A percentile compares a stretch with the other conserved stretches of the same genome.
Conservation (phyloP, 1,140 invertebrate genomes). For the Drosophila navojoa region DNA sequence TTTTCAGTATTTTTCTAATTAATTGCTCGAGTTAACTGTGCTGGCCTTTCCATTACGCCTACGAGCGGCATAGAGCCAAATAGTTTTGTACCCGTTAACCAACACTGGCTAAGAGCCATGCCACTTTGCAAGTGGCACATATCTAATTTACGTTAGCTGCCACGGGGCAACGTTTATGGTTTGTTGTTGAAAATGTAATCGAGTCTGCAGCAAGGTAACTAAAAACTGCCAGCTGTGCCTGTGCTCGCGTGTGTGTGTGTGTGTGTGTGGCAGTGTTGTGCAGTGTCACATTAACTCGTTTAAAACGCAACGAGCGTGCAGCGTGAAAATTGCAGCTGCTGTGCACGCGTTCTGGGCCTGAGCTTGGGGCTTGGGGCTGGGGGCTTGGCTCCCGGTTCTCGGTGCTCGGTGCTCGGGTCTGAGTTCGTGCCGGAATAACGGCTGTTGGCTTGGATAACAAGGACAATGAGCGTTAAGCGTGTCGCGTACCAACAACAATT, state of each 20-base stretch:
- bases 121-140: too few relatives aligned
- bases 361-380: neutral
- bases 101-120: too few relatives aligned
- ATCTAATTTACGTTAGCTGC: too few relatives aligned
- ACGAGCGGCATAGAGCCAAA: too few relatives aligned
- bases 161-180: conserved; percentile 18
- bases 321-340: conserved; percentile 73
- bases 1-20: too few relatives aligned
- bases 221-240: neutral
- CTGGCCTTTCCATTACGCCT: too few relatives aligned
- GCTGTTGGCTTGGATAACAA: conserved; percentile 36
- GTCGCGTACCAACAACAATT: conserved; percentile 69
- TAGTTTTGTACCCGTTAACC: too few relatives aligned
- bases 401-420: neutral
- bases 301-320: conserved; percentile 73
- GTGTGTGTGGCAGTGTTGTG: conserved; percentile 24
- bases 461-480: conserved; percentile 46
- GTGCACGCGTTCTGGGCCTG: conserved; percentile 38
- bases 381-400: too few relatives aligned
- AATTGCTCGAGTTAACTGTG: too few relatives aligned
- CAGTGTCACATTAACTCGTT: conserved; percentile 55
- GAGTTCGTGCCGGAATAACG: conserved; percentile 8
- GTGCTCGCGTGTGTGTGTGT: neutral
- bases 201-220: conserved; percentile 19
- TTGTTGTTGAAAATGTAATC: conserved; percentile 26